phyloP scores from a whole-genome alignment of 2,888 invertebrate genomes.

The Lepidocyrtoides sp. region DNA sequence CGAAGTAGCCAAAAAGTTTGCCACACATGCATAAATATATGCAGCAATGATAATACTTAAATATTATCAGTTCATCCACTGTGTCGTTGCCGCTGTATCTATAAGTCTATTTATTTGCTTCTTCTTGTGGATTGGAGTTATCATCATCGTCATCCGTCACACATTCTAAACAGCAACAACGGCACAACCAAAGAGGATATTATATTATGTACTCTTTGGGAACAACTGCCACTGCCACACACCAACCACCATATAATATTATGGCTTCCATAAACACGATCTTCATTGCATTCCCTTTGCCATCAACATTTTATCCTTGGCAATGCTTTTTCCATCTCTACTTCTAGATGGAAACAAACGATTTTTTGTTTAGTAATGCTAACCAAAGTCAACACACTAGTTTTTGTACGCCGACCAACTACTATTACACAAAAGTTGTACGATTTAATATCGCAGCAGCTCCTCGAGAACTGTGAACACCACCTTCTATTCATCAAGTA shows the following conservation, averaged over 20 bases:
- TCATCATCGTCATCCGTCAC: slow-evolving; percentile 18
- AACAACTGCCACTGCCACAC: neutral
- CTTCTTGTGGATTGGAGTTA: neutral
- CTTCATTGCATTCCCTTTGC: slow-evolving; percentile 2
- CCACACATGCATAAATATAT: neutral
- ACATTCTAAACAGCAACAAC: slow-evolving; percentile 47
- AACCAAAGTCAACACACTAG: neutral
- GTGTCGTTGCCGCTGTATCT: neutral
- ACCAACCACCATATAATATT: neutral
- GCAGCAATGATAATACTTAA: slow-evolving; percentile 3
- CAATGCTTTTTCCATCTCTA: slow-evolving; percentile 9
- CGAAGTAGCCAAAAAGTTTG: slow-evolving; percentile 58
- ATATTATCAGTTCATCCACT: slow-evolving; percentile 57
- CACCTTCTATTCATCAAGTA: neutral
- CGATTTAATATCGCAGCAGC: neutral
- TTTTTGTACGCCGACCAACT: neutral
- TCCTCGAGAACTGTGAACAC: neutral
- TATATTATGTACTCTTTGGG: too few relatives aligned
- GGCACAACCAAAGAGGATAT: too few relatives aligned
- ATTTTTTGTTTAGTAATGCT: slow-evolving; percentile 1
- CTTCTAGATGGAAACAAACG: slow-evolving; percentile 11
- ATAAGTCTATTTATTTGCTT: neutral
- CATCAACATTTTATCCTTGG: slow-evolving; percentile 53
- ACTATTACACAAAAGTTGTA: neutral
- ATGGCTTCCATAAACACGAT: slow-evolving; percentile 5